Base-by-base conservation (phyloP, 2,113 vertebrate species). In the Microcebus ravelobensis region DNA sequence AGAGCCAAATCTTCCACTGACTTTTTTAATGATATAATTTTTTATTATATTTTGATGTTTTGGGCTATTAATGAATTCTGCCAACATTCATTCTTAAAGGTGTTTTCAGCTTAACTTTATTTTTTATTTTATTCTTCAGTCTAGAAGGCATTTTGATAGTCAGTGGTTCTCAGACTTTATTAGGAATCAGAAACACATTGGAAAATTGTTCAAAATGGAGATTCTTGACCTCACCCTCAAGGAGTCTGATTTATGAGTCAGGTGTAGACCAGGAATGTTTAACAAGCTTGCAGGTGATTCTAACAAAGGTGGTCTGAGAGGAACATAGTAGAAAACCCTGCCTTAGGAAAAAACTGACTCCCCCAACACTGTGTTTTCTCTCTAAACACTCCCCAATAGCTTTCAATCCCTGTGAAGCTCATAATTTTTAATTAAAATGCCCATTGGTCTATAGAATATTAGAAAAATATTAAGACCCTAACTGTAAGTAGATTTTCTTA, bases 391-490 rank as follows among this genome's bases (percentile, higher is more conserved):
- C 25, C 6, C 59, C 15, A 70, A 23, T 76, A 25, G 25, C 10
- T 52, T 95, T 92, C n/a, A 59, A 3, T 93, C 90, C 45, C 68
- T 61, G 18, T 77, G 52, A n/a, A 65, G 25, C 21, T 31, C 39
- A 29, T 86, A 45, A 61, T 61, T 94, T 83, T 84, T 90, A 52
- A 95, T 94, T 91, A 57, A 87, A 86, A 70, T 88, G 31, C n/a
- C 36, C 57, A 87, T 2, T 45, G 10, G 18, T 48, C 39, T 96
- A 55, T 17, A 71, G 68, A 76, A 70, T n/a, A 61, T 70, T 67
- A 31, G 50, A 87, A 95, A 88, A 67, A 45, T 77, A 80, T 50
- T 85, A 89, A 94, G 27, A 45, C 31, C 48, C 15, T 39, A 73
- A 84, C 68, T 80, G 0, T 80, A 86, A 88, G 36, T n/a, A 57